Base-by-base conservation (phyloP, 1,140 invertebrate genomes). In the Sycophaga agraensis region DNA sequence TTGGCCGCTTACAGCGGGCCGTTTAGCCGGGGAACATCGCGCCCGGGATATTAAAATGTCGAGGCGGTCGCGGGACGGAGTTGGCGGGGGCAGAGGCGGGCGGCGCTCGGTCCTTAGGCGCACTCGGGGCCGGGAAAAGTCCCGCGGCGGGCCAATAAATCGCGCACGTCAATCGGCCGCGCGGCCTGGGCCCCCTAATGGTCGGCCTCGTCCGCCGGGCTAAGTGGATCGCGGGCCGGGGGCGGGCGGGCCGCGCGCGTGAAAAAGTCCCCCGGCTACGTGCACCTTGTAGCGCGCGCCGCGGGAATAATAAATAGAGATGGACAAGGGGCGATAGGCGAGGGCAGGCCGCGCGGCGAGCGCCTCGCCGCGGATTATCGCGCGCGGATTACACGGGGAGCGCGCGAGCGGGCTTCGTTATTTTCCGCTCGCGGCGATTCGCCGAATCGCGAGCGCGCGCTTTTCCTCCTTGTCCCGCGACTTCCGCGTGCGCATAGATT, bases 261-360 rank as follows among this genome's bases (percentile, higher is more conserved):
- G 40, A 45, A 56, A 58, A 49, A 26, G 42, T 57, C 31, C 11
- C 14, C 43, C 12, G 45, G 21, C 39, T 34, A 45, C 53, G 53
- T 45, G 26, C 16, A 17, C 21, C 55, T 11, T 1, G 53, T 71
- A 58, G 62, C 14, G 50, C 45, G 60, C 67, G 59, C 63, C 61
- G n/a, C 68, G 69, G 64, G 70, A 74, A 75, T 79, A 77, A 76
- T 78, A 77, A 78, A 76, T 73, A 68, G 67, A 73, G 73, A 74
- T 76, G 70, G 68, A 73, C 69, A 51, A 70, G 65, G 14, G 35
- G 19, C 68, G 70, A 73, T 71, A 73, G n/a, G n/a, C n/a, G n/a
- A n/a, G n/a, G n/a, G n/a, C n/a, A n/a, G n/a, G n/a, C n/a, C n/a
- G n/a, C n/a, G n/a, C n/a, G n/a, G n/a, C n/a, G n/a, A n/a, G n/a